A percentile compares a stretch with the other conserved stretches of the same genome.
These are phyloP conservation scores for Brachionus asplanchnoidis DNA, from an alignment of 1,140 invertebrate species.

Conservation along the genomic window DNA sequence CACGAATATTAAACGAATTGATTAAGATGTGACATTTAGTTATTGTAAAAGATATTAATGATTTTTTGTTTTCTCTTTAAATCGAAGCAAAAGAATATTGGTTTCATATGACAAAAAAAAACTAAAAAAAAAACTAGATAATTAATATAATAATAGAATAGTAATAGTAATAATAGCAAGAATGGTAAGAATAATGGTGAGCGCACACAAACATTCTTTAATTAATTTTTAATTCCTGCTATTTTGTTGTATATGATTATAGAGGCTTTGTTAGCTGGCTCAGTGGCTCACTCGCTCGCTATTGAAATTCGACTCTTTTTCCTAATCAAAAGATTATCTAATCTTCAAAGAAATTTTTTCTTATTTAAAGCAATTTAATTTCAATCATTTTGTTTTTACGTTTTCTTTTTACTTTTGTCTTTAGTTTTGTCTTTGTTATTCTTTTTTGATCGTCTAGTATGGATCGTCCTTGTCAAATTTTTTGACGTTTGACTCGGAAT, in stretches of 20 bases:
- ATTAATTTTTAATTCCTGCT: constrained; percentile 23
- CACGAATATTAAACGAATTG: not conserved
- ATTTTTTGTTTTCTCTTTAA: not conserved
- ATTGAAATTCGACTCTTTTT: constrained; percentile 13
- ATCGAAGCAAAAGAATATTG: not conserved
- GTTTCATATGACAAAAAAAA: not conserved
- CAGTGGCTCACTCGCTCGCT: no score
- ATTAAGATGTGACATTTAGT: not conserved
- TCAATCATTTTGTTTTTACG: no score
- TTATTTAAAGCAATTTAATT: not conserved
- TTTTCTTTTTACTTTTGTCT: no score
- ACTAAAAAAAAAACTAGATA: not conserved
- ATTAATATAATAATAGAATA: not conserved
- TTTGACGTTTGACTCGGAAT: not conserved
- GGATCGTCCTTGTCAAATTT: not conserved
- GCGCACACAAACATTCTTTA: constrained; percentile 4
- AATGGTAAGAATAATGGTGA: not conserved
- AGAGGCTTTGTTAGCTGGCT: not conserved
- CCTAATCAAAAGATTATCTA: constrained; percentile 17
- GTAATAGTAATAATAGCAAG: not conserved
- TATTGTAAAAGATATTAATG: not conserved
- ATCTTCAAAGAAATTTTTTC: not conserved
- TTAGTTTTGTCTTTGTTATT: no score
- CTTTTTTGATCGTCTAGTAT: no score
- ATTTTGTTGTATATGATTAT: not conserved